Base-by-base conservation (phyloP, 2,797 vertebrate species). In the Ptychobarbus kaznakovi region DNA sequence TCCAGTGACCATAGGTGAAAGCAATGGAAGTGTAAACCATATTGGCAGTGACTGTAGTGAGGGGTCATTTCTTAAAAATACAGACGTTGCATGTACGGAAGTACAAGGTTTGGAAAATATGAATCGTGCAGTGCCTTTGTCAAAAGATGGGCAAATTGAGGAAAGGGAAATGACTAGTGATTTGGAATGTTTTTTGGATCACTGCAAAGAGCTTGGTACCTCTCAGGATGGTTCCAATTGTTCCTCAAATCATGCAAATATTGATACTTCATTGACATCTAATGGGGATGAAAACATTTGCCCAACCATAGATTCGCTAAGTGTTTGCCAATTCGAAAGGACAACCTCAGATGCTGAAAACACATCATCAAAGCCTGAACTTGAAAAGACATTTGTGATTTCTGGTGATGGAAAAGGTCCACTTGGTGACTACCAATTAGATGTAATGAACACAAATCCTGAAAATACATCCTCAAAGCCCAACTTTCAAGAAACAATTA, bases 401-500 rank as follows among this genome's bases (percentile, higher is more conserved):
- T 80, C 35, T n/a, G 53, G 22, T 18, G 25, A 7, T 8, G 32
- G 8, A 40, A 70, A 70, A 51, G 4, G 46, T 66, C 3, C 42
- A 25, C 46, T 58, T 42, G 42, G 44, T 69, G 22, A 42, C 73
- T 70, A 51, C 79, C 66, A 53, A 8, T 73, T 83, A 7, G 83
- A 88, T 69, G 51, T 15, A 12, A 20, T 74, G 56, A 63, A 80
- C 15, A 83, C 22, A 69, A 73, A 80, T 68, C 44, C 80, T 68
- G 76, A 89, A 74, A 46, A 68, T 42, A 51, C 86, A 56, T 90
- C 65, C 70, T 40, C 25, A 25, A 63, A 92, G 87, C 25, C 42
- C 32, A 22, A 28, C 4, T 10, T n/a, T 85, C 28, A 91, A 63
- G 70, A 61, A 38, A 63, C 35, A 73, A 51, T 65, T 83, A 9